phyloP scores from a whole-genome alignment of 2,888 invertebrate species.

The Chaetogeoica ovagalla region DNA sequence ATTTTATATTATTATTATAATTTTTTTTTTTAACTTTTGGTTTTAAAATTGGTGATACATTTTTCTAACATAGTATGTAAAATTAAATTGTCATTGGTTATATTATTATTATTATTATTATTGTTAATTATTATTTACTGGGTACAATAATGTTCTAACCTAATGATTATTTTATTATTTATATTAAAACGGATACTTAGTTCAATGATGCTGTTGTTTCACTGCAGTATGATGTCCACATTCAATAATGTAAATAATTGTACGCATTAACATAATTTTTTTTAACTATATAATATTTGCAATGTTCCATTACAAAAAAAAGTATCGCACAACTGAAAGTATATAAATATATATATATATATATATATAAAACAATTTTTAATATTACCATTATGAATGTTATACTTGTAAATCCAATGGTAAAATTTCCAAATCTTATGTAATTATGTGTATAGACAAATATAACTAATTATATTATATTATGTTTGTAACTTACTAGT shows the following conservation, averaged over 20 bases:
- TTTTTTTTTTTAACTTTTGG: conserved; percentile 13
- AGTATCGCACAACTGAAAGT: conserved; percentile 37
- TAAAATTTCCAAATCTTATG: conserved; percentile 49
- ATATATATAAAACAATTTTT: conserved; percentile 33
- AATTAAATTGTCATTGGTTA: conserved; percentile 39
- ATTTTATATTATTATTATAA: no score
- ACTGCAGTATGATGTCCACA: conserved; percentile 38
- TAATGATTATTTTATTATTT: conserved; percentile 34
- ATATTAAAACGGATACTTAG: conserved; percentile 41
- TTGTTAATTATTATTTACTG: conserved; percentile 48
- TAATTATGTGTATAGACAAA: conserved; percentile 50
- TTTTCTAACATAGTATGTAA: conserved; percentile 38
- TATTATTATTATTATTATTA: conserved; percentile 34
- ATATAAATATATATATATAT: background rate
- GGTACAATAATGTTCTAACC: conserved; percentile 35
- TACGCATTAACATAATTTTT: conserved; percentile 39
- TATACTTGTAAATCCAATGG: conserved; percentile 39
- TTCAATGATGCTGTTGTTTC: conserved; percentile 31
- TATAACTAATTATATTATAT: conserved; percentile 48
- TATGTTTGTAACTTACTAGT: conserved; percentile 44
- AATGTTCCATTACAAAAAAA: conserved; percentile 45
- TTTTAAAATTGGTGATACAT: conserved; percentile 34
- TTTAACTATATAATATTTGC: conserved; percentile 42
- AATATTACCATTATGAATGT: conserved; percentile 45
- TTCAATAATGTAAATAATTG: conserved; percentile 48